phyloP scores from a whole-genome alignment of 2,888 invertebrate species.

The Cephonodes hylas region DNA sequence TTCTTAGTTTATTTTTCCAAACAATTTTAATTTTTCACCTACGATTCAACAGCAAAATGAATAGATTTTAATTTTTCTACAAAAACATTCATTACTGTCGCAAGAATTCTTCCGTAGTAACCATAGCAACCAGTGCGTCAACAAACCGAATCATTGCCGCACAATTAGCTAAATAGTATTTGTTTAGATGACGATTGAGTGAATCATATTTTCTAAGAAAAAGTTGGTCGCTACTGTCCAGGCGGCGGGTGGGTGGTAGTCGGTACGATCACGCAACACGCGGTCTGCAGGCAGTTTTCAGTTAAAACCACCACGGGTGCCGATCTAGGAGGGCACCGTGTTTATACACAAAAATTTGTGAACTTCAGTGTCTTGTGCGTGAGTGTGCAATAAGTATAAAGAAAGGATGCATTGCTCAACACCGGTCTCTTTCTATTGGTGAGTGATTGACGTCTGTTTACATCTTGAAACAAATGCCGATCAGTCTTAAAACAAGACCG shows the following conservation, averaged over 20 bases:
- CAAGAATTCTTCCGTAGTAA: neutral
- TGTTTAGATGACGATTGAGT: neutral
- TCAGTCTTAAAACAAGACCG: too few relatives aligned
- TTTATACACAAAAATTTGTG: constrained; percentile 17
- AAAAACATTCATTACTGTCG: neutral
- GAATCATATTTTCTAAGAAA: constrained; percentile 20
- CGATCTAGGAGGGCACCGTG: constrained; percentile 50
- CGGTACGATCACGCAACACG: constrained; percentile 63
- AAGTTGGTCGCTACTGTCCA: constrained; percentile 57
- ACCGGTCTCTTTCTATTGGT: neutral
- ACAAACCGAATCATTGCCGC: constrained; percentile 12
- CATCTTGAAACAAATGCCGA: neutral
- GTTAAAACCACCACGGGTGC: constrained; percentile 65
- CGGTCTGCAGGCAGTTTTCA: constrained; percentile 68
- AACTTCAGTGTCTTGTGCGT: constrained; percentile 34
- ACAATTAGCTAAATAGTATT: neutral
- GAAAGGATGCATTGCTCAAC: neutral
- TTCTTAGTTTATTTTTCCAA: too few relatives aligned
- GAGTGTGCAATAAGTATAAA: constrained; percentile 20
- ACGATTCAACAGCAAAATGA: too few relatives aligned
- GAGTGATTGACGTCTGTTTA: neutral
- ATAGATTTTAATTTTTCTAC: too few relatives aligned
- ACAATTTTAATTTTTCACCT: too few relatives aligned
- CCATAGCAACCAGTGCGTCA: constrained; percentile 16
- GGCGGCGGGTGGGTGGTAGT: constrained; percentile 51